phyloP scores from a whole-genome alignment of 2,888 invertebrate species.

The Salticus scenicus region DNA sequence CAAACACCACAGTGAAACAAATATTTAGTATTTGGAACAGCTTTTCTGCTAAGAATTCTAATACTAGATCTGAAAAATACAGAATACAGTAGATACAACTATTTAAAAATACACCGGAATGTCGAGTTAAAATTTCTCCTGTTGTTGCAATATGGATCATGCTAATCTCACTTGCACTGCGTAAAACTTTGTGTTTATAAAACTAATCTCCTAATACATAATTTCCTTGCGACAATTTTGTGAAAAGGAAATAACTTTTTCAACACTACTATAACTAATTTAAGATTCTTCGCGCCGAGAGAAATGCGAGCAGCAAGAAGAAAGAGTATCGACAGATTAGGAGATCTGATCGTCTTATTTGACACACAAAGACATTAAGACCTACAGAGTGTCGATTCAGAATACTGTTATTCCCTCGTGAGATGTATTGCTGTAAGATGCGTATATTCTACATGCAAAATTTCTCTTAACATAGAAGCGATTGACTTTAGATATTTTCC shows the following conservation, averaged over 20 bases:
- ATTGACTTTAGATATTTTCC: neutral
- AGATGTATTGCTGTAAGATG: no score
- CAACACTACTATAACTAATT: neutral
- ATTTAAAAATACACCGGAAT: no score
- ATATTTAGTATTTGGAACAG: no score
- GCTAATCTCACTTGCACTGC: no score
- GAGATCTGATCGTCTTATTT: neutral
- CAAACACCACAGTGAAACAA: no score
- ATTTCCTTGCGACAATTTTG: neutral
- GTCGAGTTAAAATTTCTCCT: no score
- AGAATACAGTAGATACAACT: no score
- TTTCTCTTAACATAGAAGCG: neutral
- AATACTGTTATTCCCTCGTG: neutral
- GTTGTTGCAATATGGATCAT: no score
- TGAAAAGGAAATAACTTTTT: neutral
- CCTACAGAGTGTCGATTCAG: neutral
- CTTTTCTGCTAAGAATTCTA: no score
- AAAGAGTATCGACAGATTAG: neutral
- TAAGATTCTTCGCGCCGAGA: neutral
- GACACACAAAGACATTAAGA: neutral
- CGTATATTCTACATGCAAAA: neutral
- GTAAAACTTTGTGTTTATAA: no score
- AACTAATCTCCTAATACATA: neutral
- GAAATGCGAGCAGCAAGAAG: neutral
- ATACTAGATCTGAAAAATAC: no score